Evolutionary conservation across 2,113 vertebrate genomes (phyloP).

Genomic region (Vulpes vulpes): DNA sequence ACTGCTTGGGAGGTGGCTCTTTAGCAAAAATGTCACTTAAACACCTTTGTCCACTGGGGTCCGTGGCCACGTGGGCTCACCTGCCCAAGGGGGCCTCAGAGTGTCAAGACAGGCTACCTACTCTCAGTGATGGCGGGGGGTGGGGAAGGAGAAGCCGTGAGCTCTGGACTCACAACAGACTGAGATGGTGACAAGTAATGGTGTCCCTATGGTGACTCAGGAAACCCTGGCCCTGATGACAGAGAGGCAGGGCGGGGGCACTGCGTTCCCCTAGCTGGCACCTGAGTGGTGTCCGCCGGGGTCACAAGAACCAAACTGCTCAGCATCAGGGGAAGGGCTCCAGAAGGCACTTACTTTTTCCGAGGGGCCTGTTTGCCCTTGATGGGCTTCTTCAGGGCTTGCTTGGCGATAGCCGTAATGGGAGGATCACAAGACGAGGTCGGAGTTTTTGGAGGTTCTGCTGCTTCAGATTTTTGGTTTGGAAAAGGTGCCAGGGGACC

Average conservation of each 20-base stretch:
- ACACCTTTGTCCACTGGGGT: background rate
- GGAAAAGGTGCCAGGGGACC: conserved; percentile 81
- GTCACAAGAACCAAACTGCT: background rate
- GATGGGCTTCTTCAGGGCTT: conserved; percentile 82
- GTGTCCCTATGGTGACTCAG: background rate
- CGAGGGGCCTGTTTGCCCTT: conserved; percentile 88
- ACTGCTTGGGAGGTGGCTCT: background rate
- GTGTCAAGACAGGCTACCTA: background rate
- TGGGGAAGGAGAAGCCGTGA: background rate
- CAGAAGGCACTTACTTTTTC: conserved; percentile 89
- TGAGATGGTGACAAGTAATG: background rate
- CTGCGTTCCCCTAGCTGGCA: fast-evolving
- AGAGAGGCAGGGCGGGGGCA: background rate
- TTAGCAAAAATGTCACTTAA: background rate
- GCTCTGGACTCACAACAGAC: background rate
- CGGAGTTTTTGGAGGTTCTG: conserved; percentile 80
- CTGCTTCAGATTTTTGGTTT: conserved; percentile 86
- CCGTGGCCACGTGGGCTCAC: background rate
- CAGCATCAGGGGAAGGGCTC: fast-evolving
- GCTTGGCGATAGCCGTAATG: conserved; percentile 82
- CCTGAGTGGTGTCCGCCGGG: fast-evolving
- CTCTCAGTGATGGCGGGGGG: fast-evolving
- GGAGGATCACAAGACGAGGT: conserved; percentile 76
- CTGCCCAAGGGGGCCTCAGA: background rate
- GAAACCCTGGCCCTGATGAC: fast-evolving